Base-by-base conservation (phyloP, 2,888 invertebrate species). In the Cordilura impudica region DNA sequence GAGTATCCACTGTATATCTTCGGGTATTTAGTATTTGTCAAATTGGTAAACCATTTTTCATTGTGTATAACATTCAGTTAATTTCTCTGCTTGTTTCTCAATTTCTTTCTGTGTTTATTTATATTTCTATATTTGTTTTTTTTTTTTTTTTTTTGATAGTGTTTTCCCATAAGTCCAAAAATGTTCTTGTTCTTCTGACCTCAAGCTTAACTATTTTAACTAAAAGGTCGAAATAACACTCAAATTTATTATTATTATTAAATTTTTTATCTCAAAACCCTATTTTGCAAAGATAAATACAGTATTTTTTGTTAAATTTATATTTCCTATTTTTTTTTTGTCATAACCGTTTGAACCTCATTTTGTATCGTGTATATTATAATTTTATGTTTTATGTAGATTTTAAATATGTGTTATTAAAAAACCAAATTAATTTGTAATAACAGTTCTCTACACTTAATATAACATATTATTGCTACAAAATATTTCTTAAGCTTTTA, bases 261-360 rank as follows among this genome's bases (percentile, higher is more conserved):
- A 1, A 12, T 21, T 2, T 19, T 47, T 18, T 19, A 5, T 10
- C 3, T n/a, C n/a, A 35, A 35, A 35, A 10, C 4, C 2, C 19
- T 18, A 12, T 49, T 21, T 19, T 12, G 18, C 19, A 4, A 19
- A 21, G 21, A 19, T 49, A 12, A 10, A 49, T 7, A 7, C n/a
- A 4, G 21, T 49, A 4, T 12, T 49, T 3, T 49, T 54, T 16
- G 18, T 54, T 31, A 1, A 10, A 12, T 12, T 21, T n/a, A 39
- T n/a, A n/a, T n/a, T 39, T 39, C 35, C 14, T n/a, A 35, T 12
- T 35, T 1, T 12, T 39, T 39, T n/a, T 51, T 58, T 61, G n/a
- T 16, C 12, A 69, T 61, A 69, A 65, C 75, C 75, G 45, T 76
- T 49, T 65, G 58, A 76, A 69, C 69, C 75, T 76, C 70, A 76